phyloP scores from a whole-genome alignment of 2,888 invertebrate genomes.

The Myathropa florea region DNA sequence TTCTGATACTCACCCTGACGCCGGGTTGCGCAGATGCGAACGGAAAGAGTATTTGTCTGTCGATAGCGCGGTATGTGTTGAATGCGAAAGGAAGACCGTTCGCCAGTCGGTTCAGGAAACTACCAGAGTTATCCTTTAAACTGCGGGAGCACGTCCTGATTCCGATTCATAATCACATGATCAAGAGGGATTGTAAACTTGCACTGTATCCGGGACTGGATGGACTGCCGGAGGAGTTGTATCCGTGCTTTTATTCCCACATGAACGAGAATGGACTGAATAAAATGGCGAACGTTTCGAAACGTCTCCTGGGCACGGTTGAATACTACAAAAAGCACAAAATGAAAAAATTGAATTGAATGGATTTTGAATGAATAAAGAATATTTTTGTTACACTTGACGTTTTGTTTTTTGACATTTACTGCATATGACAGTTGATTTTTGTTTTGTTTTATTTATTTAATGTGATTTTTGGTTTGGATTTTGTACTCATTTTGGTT shows the following conservation, averaged over 20 bases:
- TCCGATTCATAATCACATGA: slow-evolving; percentile 83
- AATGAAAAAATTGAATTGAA: slow-evolving; percentile 7
- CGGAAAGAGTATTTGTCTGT: slow-evolving; percentile 77
- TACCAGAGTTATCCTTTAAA: slow-evolving; percentile 81
- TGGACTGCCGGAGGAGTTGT: slow-evolving; percentile 77
- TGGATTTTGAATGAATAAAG: background rate
- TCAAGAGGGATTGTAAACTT: slow-evolving; percentile 77
- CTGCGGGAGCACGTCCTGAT: slow-evolving; percentile 83
- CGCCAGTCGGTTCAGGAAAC: slow-evolving; percentile 75
- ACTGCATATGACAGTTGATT: background rate
- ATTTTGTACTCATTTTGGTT: slow-evolving; percentile 49
- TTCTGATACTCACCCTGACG: slow-evolving; percentile 76
- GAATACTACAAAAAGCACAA: slow-evolving; percentile 66
- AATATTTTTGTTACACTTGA: slow-evolving; percentile 33
- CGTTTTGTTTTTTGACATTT: slow-evolving; percentile 29
- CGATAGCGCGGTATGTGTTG: slow-evolving; percentile 77
- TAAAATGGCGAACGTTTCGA: slow-evolving; percentile 76
- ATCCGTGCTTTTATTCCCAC: slow-evolving; percentile 55
- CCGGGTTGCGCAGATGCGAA: slow-evolving; percentile 71
- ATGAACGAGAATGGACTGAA: slow-evolving; percentile 73
- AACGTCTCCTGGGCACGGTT: slow-evolving; percentile 65
- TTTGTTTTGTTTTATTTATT: background rate
- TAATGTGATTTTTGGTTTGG: slow-evolving; percentile 9
- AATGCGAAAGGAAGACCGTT: slow-evolving; percentile 73
- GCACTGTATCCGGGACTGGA: slow-evolving; percentile 78